Percentiles rank a stretch among this genome's conserved stretches.
These are phyloP conservation scores for Stenurella melanura DNA, from an alignment of 2,888 invertebrate species.

Conservation along the genomic window DNA sequence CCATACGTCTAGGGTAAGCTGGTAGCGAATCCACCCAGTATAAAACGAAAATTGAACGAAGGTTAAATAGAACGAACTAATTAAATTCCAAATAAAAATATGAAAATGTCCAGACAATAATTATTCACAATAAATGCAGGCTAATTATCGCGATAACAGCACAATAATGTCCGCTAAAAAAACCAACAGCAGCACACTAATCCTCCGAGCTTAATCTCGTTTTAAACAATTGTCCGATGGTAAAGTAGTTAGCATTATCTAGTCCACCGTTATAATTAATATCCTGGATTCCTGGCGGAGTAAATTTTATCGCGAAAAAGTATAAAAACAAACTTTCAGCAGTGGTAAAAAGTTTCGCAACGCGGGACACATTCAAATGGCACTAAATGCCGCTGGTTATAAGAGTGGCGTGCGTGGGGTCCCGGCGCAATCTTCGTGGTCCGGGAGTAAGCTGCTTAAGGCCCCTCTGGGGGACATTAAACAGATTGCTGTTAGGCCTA, in stretches of 20 bases:
- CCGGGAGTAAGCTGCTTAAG: conserved; percentile 70
- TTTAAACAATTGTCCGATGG: conserved; percentile 56
- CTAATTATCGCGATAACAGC: conserved; percentile 51
- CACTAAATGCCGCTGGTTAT: conserved; percentile 63
- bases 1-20: too few species aligned
- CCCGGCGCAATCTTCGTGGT: conserved; percentile 68
- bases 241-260: conserved; percentile 55
- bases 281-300: conserved; percentile 53
- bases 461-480: conserved; percentile 70
- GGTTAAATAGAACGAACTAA: neutral
- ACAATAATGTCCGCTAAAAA: conserved; percentile 36
- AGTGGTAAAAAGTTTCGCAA: conserved; percentile 61
- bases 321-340: conserved; percentile 58
- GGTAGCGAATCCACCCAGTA: too few species aligned
- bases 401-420: conserved; percentile 58
- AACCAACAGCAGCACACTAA: conserved; percentile 39
- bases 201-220: conserved; percentile 53
- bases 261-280: conserved; percentile 58
- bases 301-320: conserved; percentile 56
- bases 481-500: conserved; percentile 67
- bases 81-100: conserved; percentile 11
- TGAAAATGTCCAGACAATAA: conserved; percentile 43
- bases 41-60: neutral
- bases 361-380: conserved; percentile 69
- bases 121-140: conserved; percentile 48